Evolutionary conservation across 64 coral and sea anemone genomes (phyloP).

Genomic region (Hydrozoanthus tunicans): DNA sequence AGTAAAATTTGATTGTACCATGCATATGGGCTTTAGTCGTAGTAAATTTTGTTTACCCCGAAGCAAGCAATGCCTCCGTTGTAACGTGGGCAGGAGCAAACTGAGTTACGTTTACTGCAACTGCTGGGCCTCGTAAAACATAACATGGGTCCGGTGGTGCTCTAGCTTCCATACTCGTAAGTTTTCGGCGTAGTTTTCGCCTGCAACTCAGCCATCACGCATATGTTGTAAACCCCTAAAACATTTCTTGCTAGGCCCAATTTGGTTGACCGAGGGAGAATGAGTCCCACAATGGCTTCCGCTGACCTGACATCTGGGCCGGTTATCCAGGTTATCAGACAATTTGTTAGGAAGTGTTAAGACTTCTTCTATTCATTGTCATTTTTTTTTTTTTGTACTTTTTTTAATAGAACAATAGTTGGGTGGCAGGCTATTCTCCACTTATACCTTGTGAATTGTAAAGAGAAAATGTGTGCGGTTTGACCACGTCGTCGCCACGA

Average conservation of each 20-base stretch:
- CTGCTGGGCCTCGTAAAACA: conserved; percentile 40
- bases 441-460: neutral
- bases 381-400: no score
- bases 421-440: no score
- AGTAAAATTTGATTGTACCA: neutral
- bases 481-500: neutral
- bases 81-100: conserved; percentile 26
- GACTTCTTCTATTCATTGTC: neutral
- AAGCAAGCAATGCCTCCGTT: conserved; percentile 1
- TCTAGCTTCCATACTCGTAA: conserved; percentile 18
- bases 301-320: neutral
- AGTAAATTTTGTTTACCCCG: neutral
- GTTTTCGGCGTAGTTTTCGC: neutral
- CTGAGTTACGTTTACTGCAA: neutral
- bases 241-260: neutral
- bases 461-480: neutral
- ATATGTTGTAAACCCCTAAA: neutral
- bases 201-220: neutral
- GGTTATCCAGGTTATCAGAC: no score
- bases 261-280: neutral
- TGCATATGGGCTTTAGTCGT: neutral
- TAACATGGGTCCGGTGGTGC: conserved; percentile 39
- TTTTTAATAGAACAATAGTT: no score
- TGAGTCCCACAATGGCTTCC: neutral
- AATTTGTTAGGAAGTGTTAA: neutral